A percentile compares a stretch with the other conserved stretches of the same genome.
Conservation (phyloP, 2,888 invertebrate genomes). For the Cantharis flavilabris region DNA sequence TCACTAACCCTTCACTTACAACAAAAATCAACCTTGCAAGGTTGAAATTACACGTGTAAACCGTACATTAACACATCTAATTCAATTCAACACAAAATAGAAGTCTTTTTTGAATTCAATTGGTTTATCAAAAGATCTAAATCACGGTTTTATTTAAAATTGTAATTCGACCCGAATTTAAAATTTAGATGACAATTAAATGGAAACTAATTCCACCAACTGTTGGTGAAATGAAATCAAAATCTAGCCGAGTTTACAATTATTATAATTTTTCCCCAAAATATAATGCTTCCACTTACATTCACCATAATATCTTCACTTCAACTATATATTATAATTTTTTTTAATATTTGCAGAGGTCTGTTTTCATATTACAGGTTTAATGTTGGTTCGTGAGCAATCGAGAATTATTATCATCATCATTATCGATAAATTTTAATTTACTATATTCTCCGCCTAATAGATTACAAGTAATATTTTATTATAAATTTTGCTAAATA, state of each 20-base stretch:
- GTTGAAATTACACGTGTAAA: background rate
- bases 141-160: background rate
- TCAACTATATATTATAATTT: background rate
- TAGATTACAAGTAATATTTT: background rate
- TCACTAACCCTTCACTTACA: slow-evolving; percentile 17
- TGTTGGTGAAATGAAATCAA: background rate
- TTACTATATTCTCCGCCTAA: background rate
- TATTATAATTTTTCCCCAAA: background rate
- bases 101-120: background rate
- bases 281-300: background rate
- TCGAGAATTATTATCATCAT: no score
- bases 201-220: background rate
- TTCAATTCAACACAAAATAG: background rate
- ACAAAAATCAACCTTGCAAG: slow-evolving; percentile 22
- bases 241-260: background rate
- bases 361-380: background rate
- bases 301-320: background rate
- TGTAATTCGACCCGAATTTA: slow-evolving; percentile 3
- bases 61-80: background rate
- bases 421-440: background rate
- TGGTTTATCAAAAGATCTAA: background rate
- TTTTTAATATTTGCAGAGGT: background rate
- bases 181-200: slow-evolving; percentile 3
- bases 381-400: background rate
- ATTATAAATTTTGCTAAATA: background rate